A percentile compares a stretch with the other conserved stretches of the same genome.
phyloP scores from a whole-genome alignment of 23 tunicate genomes.

The Styela plicata region DNA sequence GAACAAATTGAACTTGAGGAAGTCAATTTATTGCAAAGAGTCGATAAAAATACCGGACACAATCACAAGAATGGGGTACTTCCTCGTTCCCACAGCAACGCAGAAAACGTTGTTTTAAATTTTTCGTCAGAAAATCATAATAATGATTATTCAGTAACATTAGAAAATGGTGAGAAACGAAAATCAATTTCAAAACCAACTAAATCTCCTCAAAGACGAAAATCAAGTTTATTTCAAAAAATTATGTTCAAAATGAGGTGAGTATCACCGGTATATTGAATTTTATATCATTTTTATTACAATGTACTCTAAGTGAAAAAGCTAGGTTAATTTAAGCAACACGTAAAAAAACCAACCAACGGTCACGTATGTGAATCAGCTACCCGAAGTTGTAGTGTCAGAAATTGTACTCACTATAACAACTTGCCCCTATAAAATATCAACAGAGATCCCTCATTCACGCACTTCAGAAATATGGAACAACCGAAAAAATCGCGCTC shows the following conservation, averaged over 20 bases:
- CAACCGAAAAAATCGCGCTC: too few species aligned
- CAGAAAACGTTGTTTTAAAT: background rate
- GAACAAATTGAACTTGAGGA: background rate
- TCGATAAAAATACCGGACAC: background rate
- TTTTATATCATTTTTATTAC: background rate
- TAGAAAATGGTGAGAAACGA: background rate
- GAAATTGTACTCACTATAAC: too few species aligned
- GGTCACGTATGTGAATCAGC: too few species aligned
- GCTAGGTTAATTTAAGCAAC: too few species aligned
- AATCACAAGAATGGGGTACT: background rate
- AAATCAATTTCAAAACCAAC: background rate
- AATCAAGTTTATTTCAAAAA: conserved; percentile 21
- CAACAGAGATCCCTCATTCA: too few species aligned
- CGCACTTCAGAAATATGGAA: too few species aligned
- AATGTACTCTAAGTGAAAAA: too few species aligned
- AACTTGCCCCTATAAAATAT: too few species aligned
- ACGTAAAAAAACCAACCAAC: too few species aligned
- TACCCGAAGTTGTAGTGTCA: too few species aligned
- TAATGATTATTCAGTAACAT: background rate
- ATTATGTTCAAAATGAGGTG: conserved; percentile 10
- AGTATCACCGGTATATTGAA: background rate
- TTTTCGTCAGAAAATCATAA: background rate
- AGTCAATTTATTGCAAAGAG: background rate
- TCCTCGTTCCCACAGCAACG: background rate
- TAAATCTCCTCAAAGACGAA: background rate